Conservation (phyloP, 2,113 vertebrate genomes). For the Hylia prasina region DNA sequence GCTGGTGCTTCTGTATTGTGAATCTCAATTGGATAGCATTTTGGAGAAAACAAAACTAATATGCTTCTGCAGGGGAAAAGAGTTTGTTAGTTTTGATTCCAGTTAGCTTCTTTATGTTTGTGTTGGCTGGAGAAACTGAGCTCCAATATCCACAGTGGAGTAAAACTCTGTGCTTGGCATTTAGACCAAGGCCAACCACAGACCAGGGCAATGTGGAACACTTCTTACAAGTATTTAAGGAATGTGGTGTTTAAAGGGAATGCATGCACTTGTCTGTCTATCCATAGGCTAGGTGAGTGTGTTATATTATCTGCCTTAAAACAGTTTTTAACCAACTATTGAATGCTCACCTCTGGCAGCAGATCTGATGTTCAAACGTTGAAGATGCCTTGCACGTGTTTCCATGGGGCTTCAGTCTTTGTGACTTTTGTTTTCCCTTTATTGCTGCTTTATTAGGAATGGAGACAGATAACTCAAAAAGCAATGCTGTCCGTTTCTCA, state of each 20-base stretch:
- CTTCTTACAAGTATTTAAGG: not conserved
- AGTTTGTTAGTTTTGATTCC: not conserved
- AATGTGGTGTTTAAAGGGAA: not conserved
- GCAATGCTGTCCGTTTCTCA: not conserved
- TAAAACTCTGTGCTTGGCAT: not conserved
- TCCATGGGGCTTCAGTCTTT: not conserved
- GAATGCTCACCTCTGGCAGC: not conserved
- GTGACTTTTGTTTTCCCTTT: not conserved
- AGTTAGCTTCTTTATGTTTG: not conserved
- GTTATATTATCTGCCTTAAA: not conserved
- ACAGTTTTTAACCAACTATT: not conserved
- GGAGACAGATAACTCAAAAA: conserved; percentile 5
- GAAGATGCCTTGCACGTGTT: not conserved
- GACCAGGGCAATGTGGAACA: not conserved
- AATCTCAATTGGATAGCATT: not conserved
- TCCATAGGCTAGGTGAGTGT: not conserved
- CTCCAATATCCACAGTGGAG: not conserved
- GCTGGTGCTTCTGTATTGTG: not conserved
- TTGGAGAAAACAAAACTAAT: not conserved
- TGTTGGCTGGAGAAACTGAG: not conserved
- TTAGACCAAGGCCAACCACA: not conserved
- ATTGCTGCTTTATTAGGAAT: not conserved
- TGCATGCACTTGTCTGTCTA: not conserved
- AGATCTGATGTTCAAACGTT: not conserved
- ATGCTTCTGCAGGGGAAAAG: not conserved